Evolutionary conservation across 1,140 invertebrate species (phyloP), one percentile per base, ranked within the genome.

Genomic region (Aculops lycopersici): DNA sequence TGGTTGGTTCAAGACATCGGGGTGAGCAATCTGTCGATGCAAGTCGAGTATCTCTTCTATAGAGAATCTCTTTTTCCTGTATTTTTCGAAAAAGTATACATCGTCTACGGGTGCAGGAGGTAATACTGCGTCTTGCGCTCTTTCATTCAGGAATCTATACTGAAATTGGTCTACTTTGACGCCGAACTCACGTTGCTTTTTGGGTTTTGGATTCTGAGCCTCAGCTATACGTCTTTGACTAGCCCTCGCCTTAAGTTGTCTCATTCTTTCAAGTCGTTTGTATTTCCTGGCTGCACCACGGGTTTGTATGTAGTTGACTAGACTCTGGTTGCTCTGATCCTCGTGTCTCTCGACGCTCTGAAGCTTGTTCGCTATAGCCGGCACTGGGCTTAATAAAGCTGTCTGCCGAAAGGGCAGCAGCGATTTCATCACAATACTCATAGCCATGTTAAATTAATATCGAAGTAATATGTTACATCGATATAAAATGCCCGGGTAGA

Each of bases 11-110:
- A 66, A 70, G 55, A 78, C 67, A 21, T 68, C 67, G 0, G 72
- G 70, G 53, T 77, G 68, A 53, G 76, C 70, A 1, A 64, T 68
- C 56, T 80, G 72, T 38, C 69, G 61, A 50, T 75, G 69, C 47
- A 59, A 64, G 41, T 66, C 51, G 4, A 80, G 57, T n/a, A 74
- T 74, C 51, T 78, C 72, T 21, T 56, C 55, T 14, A 76, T 64
- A 2, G 64, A 54, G 56, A 71, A 74, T 1, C 14, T 37, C 3
- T 16, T 18, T 37, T 36, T 17, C 39, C 41, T 44, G 37, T 48
- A 48, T 21, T 37, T 15, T 13, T 40, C 19, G 1, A 40, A 21
- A 8, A 40, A 35, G 36, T 36, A 49, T 2, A 49, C 47, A 45
- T 49, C 39, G 36, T 49, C 48, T 3, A 39, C 42, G 8, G 39